These are phyloP conservation scores for Hydriomena furcata DNA, from an alignment of 2,888 invertebrate species.

Conservation along the genomic window DNA sequence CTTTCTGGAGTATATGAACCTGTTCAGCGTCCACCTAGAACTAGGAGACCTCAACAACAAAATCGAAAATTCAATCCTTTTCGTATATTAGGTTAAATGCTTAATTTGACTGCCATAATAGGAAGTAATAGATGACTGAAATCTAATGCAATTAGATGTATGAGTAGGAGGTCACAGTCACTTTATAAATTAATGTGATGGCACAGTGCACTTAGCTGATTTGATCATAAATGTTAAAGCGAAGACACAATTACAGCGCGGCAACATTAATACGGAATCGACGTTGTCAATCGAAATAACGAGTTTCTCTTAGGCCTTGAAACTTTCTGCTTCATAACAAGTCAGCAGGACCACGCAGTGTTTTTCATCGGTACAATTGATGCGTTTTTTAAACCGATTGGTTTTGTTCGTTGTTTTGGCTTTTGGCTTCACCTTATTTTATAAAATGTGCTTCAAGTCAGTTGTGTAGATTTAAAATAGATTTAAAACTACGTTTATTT, in stretches of 20 bases:
- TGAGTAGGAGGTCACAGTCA: conserved; percentile 54
- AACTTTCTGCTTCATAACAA: background rate
- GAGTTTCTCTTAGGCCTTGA: no score
- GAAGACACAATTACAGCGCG: conserved; percentile 1
- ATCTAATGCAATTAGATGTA: conserved; percentile 55
- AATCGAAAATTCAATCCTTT: conserved; percentile 77
- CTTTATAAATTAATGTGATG: conserved; percentile 56
- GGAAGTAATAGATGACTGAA: conserved; percentile 54
- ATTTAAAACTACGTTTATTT: conserved; percentile 27
- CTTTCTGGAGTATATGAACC: conserved; percentile 74
- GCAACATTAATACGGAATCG: background rate
- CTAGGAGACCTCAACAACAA: conserved; percentile 66
- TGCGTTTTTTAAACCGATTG: background rate
- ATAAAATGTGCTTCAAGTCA: conserved; percentile 12
- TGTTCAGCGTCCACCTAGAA: conserved; percentile 65
- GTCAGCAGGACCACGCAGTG: background rate
- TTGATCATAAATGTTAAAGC: conserved; percentile 21
- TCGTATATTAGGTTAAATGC: conserved; percentile 73
- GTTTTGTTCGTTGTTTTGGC: background rate
- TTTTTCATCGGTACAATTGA: background rate
- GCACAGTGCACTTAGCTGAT: conserved; percentile 74
- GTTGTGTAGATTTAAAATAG: conserved; percentile 2
- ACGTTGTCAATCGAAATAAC: no score
- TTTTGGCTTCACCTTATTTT: background rate
- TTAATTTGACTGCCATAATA: conserved; percentile 54